Evolutionary conservation across 2,888 invertebrate species (phyloP), one percentile per base, ranked within the genome.

Genomic region (Machimus rusticus): DNA sequence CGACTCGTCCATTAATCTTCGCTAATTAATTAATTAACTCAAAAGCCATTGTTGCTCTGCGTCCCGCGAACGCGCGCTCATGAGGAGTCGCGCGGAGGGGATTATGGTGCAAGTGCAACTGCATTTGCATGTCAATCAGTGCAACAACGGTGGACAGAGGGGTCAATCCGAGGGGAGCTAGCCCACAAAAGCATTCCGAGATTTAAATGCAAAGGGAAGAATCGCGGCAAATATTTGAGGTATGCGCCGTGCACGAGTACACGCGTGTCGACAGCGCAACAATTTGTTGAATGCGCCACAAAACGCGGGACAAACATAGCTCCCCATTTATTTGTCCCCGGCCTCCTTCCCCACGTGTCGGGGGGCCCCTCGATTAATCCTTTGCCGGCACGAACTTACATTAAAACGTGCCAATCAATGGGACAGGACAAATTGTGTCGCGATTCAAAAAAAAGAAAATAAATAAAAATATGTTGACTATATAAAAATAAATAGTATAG

Each of bases 11-110:
- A 84, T 84, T 84, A 66, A 84, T 84, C 66, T 66, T 43, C 74
- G 19, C 74, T 84, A 84, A 84, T 84, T 84, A 84, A 84, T 84
- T 66, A 84, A 84, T 84, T 74, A 84, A 84, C 37, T 84, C 84
- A 39, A 28, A 46, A 31, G 81, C 81, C 37, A 55, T 55, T 81
- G 81, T 79, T 81, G 39, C 8, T 51, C 14, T 28, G 34, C 37
- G 34, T 51, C 5, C n/a, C 31, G 51, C 31, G 14, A 57, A 55
- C 43, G 14, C 43, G 16, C 43, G 43, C 43, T 19, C 12, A 78
- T 16, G 39, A 81, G 2, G n/a, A 81, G 2, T 28, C 31, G 28
- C 46, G 8, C 5, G 19, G 78, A 23, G 3, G 16, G 37, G 14
- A 5, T 12, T 12, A 39, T 39, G 39, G 0, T 39, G 39, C 39